A percentile compares a stretch with the other conserved stretches of the same genome.
Evolutionary conservation across 2,797 vertebrate species (phyloP).

Genomic region (Chelon labrosus): DNA sequence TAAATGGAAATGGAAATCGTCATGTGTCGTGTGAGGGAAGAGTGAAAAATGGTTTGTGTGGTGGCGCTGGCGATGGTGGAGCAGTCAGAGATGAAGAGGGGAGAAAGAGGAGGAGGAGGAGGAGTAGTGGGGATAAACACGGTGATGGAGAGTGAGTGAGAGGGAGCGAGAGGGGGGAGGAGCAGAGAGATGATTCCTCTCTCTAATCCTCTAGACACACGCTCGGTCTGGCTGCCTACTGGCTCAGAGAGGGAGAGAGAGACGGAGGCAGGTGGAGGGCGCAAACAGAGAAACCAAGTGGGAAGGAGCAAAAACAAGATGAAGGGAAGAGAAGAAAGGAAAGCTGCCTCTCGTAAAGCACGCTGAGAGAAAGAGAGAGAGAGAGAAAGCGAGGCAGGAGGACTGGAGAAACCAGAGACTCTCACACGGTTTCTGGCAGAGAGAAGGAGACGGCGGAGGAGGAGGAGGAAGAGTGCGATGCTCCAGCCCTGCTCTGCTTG

Average conservation of each 20-base stretch:
- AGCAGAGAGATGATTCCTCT: slow-evolving; percentile 81
- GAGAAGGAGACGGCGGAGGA: slow-evolving; percentile 48
- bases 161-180: slow-evolving; percentile 72
- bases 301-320: slow-evolving; percentile 67
- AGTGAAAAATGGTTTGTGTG: slow-evolving; percentile 43
- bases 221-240: slow-evolving; percentile 78
- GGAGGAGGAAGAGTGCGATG: slow-evolving; percentile 44
- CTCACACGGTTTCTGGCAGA: slow-evolving; percentile 36
- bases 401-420: slow-evolving; percentile 49
- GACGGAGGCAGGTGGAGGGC: slow-evolving; percentile 74
- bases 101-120: slow-evolving; percentile 43
- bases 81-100: slow-evolving; percentile 51
- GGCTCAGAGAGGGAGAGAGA: slow-evolving; percentile 69
- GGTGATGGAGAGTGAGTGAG: slow-evolving; percentile 72
- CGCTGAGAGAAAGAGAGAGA: slow-evolving; percentile 53
- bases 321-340: slow-evolving; percentile 70
- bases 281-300: slow-evolving; percentile 59
- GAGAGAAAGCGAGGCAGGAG: slow-evolving; percentile 45
- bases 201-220: slow-evolving; percentile 85
- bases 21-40: slow-evolving; percentile 2
- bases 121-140: slow-evolving; percentile 59
- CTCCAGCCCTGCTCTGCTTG: slow-evolving; percentile 54
- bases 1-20: slow-evolving; percentile 22
- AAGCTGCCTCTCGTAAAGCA: slow-evolving; percentile 52
- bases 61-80: slow-evolving; percentile 29